Conservation (phyloP, 2,113 vertebrate species). For the Hylia prasina region DNA sequence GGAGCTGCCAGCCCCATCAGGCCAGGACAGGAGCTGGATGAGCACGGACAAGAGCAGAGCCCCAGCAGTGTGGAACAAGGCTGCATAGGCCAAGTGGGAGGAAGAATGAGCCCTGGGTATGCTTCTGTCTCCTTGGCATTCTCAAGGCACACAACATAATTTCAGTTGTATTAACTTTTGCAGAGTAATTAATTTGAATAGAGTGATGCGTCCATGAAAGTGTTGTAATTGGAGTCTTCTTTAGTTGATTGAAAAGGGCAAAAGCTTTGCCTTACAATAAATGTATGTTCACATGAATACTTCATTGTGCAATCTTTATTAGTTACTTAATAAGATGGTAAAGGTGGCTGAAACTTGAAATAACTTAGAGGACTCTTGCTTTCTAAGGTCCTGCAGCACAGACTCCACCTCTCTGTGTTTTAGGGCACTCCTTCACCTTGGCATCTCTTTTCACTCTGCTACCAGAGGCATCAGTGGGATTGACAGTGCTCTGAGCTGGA, state of each 20-base stretch:
- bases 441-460: background rate
- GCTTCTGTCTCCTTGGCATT: background rate
- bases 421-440: background rate
- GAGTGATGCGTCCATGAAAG: background rate
- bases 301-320: background rate
- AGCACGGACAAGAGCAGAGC: background rate
- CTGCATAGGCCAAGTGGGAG: background rate
- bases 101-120: background rate
- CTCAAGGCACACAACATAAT: background rate
- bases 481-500: background rate
- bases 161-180: conserved; percentile 26
- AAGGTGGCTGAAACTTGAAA: conserved; percentile 1
- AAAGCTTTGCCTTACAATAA: background rate
- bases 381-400: background rate
- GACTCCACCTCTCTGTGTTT: background rate
- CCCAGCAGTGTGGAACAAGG: background rate
- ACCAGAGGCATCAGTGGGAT: background rate
- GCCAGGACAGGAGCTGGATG: background rate
- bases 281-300: conserved; percentile 8
- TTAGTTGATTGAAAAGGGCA: conserved; percentile 26
- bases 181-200: conserved; percentile 1
- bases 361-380: background rate
- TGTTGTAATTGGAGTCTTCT: conserved; percentile 21
- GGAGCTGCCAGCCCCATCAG: background rate
- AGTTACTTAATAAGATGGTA: background rate